These are phyloP conservation scores for Oligia strigilis DNA, from an alignment of 2,888 invertebrate genomes.

Conservation along the genomic window DNA sequence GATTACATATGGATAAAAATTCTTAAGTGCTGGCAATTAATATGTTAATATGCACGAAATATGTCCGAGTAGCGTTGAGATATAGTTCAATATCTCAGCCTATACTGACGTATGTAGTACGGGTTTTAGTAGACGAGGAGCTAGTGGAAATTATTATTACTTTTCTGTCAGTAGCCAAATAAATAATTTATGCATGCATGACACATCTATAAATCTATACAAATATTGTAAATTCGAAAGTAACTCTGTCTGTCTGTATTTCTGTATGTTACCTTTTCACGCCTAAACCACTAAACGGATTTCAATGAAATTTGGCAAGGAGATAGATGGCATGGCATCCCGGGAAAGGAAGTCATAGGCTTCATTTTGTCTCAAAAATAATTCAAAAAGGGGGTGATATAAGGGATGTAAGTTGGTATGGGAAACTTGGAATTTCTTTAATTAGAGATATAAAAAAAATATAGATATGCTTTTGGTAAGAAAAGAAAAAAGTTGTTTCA, in stretches of 20 bases:
- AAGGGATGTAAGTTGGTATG: too few relatives aligned
- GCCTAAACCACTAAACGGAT: neutral
- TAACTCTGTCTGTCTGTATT: too few relatives aligned
- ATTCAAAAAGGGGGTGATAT: too few relatives aligned
- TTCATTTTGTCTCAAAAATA: too few relatives aligned
- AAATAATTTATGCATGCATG: neutral
- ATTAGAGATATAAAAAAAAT: too few relatives aligned
- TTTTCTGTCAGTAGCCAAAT: neutral
- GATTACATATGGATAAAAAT: constrained; percentile 67
- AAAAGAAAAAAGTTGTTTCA: too few relatives aligned
- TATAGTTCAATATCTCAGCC: constrained; percentile 70
- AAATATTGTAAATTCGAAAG: neutral
- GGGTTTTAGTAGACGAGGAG: constrained; percentile 61
- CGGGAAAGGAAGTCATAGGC: neutral
- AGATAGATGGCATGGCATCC: neutral
- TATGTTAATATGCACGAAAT: constrained; percentile 72
- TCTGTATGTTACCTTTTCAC: neutral
- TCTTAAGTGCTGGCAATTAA: constrained; percentile 75
- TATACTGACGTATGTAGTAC: constrained; percentile 67
- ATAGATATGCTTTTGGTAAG: too few relatives aligned
- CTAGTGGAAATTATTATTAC: constrained; percentile 2
- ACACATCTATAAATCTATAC: neutral
- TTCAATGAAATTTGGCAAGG: too few relatives aligned
- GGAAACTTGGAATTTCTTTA: too few relatives aligned
- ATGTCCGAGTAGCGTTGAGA: constrained; percentile 69